Conservation (phyloP, 2,113 vertebrate genomes). For the Anarrhichthys ocellatus region DNA sequence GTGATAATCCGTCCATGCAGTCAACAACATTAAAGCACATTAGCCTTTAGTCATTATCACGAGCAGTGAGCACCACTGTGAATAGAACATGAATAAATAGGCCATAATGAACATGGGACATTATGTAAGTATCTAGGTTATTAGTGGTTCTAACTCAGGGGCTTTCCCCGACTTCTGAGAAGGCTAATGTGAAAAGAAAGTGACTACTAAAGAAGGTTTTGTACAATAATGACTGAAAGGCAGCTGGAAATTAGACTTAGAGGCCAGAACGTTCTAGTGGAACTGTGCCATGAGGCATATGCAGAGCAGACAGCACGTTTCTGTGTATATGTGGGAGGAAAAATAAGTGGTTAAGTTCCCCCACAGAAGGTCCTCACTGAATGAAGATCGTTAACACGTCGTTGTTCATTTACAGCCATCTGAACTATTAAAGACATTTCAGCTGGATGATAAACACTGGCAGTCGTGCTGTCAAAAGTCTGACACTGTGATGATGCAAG, state of each 20-base stretch:
- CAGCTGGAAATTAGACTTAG: neutral
- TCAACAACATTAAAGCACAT: conserved; percentile 22
- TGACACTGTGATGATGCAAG: conserved; percentile 7
- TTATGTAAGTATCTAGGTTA: conserved; percentile 19
- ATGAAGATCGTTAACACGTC: neutral
- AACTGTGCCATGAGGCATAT: neutral
- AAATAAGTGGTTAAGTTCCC: neutral
- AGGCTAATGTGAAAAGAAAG: neutral
- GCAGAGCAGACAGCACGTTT: conserved; percentile 5
- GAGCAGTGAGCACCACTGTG: conserved; percentile 7
- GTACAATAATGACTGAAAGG: neutral
- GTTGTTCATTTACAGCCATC: neutral
- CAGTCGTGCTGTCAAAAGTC: neutral
- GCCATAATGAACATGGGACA: conserved; percentile 5
- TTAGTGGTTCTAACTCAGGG: neutral
- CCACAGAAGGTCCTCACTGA: neutral
- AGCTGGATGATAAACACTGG: neutral
- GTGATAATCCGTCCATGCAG: conserved; percentile 5
- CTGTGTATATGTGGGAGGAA: neutral
- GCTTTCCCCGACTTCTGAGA: neutral
- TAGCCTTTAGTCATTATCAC: neutral
- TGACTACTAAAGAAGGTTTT: neutral
- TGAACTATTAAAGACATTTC: neutral
- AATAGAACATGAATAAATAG: conserved; percentile 29
- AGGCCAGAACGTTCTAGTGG: neutral